Base-by-base conservation (phyloP, 2,797 vertebrate species). In the Betta splendens region DNA sequence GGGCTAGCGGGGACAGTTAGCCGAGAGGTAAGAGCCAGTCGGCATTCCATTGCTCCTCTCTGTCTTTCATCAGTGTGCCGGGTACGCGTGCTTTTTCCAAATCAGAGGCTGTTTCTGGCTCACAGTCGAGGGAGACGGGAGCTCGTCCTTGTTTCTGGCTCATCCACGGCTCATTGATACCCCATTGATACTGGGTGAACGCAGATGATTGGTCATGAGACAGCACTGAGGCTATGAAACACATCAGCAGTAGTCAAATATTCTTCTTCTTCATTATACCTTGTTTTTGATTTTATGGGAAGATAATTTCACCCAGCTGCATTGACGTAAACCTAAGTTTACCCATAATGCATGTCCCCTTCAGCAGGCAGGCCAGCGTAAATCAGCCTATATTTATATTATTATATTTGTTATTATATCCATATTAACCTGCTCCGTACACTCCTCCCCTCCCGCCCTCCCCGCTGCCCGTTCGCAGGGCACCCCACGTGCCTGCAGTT, bases 401-500 rank as follows among this genome's bases (percentile, higher is more conserved):
- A n/a, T n/a, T n/a, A n/a, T n/a, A n/a, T n/a, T n/a, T n/a, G n/a
- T n/a, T n/a, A n/a, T n/a, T n/a, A n/a, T n/a, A n/a, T n/a, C n/a
- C n/a, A n/a, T n/a, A n/a, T n/a, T n/a, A n/a, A n/a, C n/a, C n/a
- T n/a, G n/a, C n/a, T n/a, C n/a, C n/a, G n/a, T n/a, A n/a, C n/a
- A n/a, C n/a, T 40, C 38, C 21, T 11, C 9, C 37, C 43, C 23
- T 23, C 44, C 51, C 2, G 33, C 12, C 20, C 16, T 43, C 25
- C 33, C 35, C 39, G 3, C 32, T 35, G 0, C 22, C 20, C 47
- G 29, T 23, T 22, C 47, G 16, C 87, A 99, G 98, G 98, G 85
- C 97, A 99, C 77, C 98, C 98, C 9, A 97, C 95, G 45, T 99
- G 98, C 81, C 92, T 99, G 89, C 97, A 99, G 91, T 99, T 99